Base-by-base conservation (phyloP, 2,888 invertebrate genomes). In the Cosmia trapezina region DNA sequence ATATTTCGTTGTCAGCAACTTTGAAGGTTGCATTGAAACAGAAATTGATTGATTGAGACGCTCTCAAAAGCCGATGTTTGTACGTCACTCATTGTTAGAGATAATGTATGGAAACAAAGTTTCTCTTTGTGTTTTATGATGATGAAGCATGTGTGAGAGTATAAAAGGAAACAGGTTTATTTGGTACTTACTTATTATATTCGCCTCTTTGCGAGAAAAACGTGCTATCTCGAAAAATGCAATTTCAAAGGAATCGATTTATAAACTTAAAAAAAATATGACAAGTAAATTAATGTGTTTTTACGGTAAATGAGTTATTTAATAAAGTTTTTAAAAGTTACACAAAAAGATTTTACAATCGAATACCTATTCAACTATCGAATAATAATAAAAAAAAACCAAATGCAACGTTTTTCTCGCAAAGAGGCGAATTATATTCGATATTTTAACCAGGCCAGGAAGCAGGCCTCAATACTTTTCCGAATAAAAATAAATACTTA, bases 1-100 rank as follows among this genome's bases (percentile, higher is more conserved):
- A 63, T 19, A 68, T 60, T 64, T 67, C 74, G 57, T 67, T 64
- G 22, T 63, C 53, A 11, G 19, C 22, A 86, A 86, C 74, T 84
- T 77, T 49, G 76, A 82, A 86, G 71, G 73, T 54, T 81, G 57
- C 67, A 73, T 73, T 71, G 79, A 61, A 81, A 78, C 65, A 64
- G 33, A 76, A 71, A 70, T 81, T 84, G 87, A 84, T 84, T 77
- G 84, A 84, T 84, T 66, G 83, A 57, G 64, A 68, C 63, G 59
- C 67, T 75, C 66, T 73, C 66, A 47, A 57, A 73, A 64, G 68
- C 51, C 66, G 49, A 76, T 84, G 85, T 84, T 81, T 56, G 51
- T 54, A 75, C 69, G 82, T 73, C 85, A 53, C n/a, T 73, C 76
- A 71, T 75, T 76, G 76, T 81, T 81, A 79, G 12, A 59, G 63